phyloP scores from a whole-genome alignment of 2,888 invertebrate genomes.

The Alentia gelatinosa region DNA sequence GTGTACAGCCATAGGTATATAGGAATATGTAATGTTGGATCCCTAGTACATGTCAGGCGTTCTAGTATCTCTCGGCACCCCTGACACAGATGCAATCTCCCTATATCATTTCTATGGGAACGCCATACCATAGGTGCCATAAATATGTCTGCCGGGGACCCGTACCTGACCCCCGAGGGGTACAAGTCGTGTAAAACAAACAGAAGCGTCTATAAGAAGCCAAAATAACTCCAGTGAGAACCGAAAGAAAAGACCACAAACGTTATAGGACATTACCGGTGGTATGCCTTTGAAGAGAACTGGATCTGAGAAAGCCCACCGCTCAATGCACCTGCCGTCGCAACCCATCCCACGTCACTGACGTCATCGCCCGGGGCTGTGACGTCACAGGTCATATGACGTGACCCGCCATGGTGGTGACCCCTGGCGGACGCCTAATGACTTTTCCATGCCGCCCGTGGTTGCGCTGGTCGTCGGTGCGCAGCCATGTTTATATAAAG shows the following conservation, averaged over 20 bases:
- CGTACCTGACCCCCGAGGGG: too few species aligned
- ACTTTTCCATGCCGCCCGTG: background rate
- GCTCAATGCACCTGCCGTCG: background rate
- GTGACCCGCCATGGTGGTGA: background rate
- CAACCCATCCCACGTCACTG: background rate
- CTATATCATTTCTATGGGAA: too few species aligned
- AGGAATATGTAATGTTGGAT: too few species aligned
- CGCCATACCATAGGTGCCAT: too few species aligned
- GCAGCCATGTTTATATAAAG: background rate
- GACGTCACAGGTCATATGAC: slow-evolving; percentile 6
- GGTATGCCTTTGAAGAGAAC: background rate
- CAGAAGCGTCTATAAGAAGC: too few species aligned
- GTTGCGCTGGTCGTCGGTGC: background rate
- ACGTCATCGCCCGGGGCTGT: background rate
- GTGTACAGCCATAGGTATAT: too few species aligned
- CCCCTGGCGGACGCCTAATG: background rate
- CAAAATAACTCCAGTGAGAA: background rate
- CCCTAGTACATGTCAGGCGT: too few species aligned
- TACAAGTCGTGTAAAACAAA: too few species aligned
- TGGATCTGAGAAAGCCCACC: background rate
- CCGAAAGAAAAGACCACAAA: background rate
- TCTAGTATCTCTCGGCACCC: too few species aligned
- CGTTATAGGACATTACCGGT: background rate
- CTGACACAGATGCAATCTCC: too few species aligned
- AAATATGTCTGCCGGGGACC: too few species aligned